phyloP scores from a whole-genome alignment of 1,140 invertebrate genomes.

The Brachionus angularis region DNA sequence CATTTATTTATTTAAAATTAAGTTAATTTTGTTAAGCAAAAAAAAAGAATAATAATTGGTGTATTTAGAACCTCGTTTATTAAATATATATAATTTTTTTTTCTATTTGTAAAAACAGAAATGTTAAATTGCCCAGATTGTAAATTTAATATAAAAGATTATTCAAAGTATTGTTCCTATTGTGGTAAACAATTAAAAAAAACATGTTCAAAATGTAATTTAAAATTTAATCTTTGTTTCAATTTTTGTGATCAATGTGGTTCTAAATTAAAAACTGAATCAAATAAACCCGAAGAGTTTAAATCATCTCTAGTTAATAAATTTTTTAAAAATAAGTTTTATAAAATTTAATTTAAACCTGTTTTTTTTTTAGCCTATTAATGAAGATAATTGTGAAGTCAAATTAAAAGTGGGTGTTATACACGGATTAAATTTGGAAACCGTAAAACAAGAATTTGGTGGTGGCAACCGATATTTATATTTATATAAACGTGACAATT shows the following conservation, averaged over 20 bases:
- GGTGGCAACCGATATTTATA: not conserved
- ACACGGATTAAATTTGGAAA: not conserved
- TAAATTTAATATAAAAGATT: not conserved
- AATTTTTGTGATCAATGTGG: slow-evolving; percentile 24
- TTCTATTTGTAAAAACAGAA: not conserved
- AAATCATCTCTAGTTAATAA: not conserved
- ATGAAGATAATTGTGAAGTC: not conserved
- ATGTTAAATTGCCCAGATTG: not conserved
- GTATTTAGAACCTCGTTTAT: not conserved
- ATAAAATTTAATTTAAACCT: too few species aligned
- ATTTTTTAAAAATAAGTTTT: not conserved
- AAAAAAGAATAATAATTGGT: not conserved
- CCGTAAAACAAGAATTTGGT: slow-evolving; percentile 29
- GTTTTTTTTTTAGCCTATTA: not conserved
- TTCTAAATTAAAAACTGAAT: not conserved
- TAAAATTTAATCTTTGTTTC: not conserved
- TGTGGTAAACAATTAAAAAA: slow-evolving; percentile 15
- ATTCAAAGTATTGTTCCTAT: slow-evolving; percentile 26
- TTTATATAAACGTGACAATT: slow-evolving; percentile 3
- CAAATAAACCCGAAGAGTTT: not conserved
- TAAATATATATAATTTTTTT: not conserved
- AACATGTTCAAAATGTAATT: not conserved
- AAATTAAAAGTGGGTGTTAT: slow-evolving; percentile 24
- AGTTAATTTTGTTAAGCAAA: not conserved
- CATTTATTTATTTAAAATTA: not conserved